Evolutionary conservation across 2,113 vertebrate genomes (phyloP).

Genomic region (Psittacula cyanocephala): DNA sequence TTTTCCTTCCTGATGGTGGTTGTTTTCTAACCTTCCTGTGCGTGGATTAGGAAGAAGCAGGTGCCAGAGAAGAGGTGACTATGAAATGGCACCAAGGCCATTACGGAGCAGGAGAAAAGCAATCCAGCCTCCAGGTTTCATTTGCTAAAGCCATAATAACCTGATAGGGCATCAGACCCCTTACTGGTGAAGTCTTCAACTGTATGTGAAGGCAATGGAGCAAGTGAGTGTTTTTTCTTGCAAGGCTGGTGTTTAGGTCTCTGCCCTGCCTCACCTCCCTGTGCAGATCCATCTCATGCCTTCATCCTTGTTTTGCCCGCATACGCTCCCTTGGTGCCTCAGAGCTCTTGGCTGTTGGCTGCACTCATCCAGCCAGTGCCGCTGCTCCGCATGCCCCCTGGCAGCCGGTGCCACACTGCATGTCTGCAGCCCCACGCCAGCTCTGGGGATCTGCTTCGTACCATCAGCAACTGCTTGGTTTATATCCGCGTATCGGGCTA

Average conservation of each 20-base stretch:
- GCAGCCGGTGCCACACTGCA: background rate
- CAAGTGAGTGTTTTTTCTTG: background rate
- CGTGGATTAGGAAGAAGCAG: background rate
- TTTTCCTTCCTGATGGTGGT: background rate
- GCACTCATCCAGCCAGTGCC: background rate
- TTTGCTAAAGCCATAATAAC: background rate
- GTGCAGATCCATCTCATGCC: background rate
- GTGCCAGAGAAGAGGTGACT: background rate
- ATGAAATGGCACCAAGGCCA: background rate
- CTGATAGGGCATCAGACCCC: background rate
- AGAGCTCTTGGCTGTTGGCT: background rate
- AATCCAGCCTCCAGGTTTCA: background rate
- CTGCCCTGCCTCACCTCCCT: background rate
- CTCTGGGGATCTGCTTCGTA: background rate
- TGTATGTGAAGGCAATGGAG: background rate
- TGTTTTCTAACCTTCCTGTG: background rate
- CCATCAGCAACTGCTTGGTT: conserved; percentile 34
- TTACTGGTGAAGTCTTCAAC: background rate
- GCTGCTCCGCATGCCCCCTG: background rate
- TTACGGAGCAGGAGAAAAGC: background rate
- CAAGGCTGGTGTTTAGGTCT: background rate
- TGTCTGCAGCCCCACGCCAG: fast-evolving
- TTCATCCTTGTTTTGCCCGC: background rate
- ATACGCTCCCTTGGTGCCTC: fast-evolving
- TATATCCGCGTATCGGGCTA: background rate